These are phyloP conservation scores for Chrysolina oricalcia DNA, from an alignment of 2,888 invertebrate genomes.

Conservation along the genomic window DNA sequence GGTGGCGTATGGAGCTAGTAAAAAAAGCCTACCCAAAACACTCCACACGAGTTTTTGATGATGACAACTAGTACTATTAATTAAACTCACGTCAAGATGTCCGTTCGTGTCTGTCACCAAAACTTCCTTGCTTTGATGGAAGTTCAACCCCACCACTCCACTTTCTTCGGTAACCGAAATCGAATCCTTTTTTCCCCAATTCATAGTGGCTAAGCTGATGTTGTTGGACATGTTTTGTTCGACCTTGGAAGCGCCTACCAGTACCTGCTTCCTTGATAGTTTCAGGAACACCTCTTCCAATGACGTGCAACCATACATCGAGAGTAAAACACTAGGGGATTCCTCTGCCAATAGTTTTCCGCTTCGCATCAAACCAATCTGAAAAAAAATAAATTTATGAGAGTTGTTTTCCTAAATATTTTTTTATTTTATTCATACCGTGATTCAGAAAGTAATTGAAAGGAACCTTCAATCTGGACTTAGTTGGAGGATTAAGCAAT, in stretches of 20 bases:
- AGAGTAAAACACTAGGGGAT: conserved; percentile 87
- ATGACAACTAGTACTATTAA: too few species aligned
- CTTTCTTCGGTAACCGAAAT: conserved; percentile 90
- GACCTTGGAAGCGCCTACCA: conserved; percentile 67
- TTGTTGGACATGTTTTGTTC: conserved; percentile 83
- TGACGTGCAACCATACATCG: conserved; percentile 87
- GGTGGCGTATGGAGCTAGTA: too few species aligned
- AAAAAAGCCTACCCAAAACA: too few species aligned
- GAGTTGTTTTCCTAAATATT: too few species aligned
- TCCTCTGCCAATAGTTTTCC: conserved; percentile 93
- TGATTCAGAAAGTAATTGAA: background rate
- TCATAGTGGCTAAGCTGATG: conserved; percentile 86
- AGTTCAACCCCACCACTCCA: conserved; percentile 90
- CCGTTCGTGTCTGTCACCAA: conserved; percentile 86
- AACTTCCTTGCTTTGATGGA: conserved; percentile 93
- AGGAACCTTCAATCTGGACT: too few species aligned
- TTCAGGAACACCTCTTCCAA: conserved; percentile 95
- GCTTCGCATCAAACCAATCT: conserved; percentile 96
- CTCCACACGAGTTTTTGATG: too few species aligned
- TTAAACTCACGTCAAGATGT: conserved; percentile 75
- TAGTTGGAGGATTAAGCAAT: too few species aligned
- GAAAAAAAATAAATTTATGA: conserved; percentile 50
- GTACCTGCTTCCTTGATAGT: conserved; percentile 86
- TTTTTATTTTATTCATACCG: too few species aligned
- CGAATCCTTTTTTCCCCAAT: conserved; percentile 87